Conservation (phyloP, 1,140 invertebrate species). For the Frieseomelitta varia region DNA sequence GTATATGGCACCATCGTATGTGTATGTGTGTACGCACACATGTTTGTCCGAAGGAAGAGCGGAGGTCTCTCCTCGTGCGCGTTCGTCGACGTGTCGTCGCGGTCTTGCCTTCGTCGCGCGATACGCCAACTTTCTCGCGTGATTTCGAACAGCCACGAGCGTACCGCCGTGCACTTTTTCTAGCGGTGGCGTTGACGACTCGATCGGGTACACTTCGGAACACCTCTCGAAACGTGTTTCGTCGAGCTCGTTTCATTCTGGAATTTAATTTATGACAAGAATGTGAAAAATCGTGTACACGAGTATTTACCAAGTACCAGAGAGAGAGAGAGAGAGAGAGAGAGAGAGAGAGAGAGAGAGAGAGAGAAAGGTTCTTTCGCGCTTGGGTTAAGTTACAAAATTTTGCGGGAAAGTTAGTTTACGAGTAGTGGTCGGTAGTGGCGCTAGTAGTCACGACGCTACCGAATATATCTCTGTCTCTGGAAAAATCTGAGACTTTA, state of each 20-base stretch:
- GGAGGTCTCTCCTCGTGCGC: too few species aligned
- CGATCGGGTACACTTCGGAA: slow-evolving; percentile 33
- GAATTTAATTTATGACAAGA: neutral
- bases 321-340: too few species aligned
- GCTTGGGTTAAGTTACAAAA: neutral
- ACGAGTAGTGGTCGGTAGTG: too few species aligned
- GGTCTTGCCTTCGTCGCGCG: slow-evolving; percentile 52
- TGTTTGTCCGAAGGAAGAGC: too few species aligned
- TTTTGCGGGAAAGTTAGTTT: neutral
- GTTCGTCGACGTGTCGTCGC: slow-evolving; percentile 42
- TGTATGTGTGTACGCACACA: too few species aligned
- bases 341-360: too few species aligned
- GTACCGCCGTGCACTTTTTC: slow-evolving; percentile 47
- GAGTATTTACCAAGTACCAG: neutral
- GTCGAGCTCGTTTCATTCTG: neutral
- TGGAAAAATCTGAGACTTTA: too few species aligned
- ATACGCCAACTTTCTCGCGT: slow-evolving; percentile 60
- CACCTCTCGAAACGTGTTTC: neutral
- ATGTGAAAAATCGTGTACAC: neutral
- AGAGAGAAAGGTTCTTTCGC: neutral
- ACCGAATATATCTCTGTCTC: neutral
- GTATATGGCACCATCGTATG: neutral
- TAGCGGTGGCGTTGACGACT: slow-evolving; percentile 31
- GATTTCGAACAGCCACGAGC: slow-evolving; percentile 45
- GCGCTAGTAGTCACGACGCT: neutral